Percentiles rank a stretch among this genome's conserved stretches.
Conservation (phyloP, 2,797 vertebrate species). For the Novumbra hubbsi region DNA sequence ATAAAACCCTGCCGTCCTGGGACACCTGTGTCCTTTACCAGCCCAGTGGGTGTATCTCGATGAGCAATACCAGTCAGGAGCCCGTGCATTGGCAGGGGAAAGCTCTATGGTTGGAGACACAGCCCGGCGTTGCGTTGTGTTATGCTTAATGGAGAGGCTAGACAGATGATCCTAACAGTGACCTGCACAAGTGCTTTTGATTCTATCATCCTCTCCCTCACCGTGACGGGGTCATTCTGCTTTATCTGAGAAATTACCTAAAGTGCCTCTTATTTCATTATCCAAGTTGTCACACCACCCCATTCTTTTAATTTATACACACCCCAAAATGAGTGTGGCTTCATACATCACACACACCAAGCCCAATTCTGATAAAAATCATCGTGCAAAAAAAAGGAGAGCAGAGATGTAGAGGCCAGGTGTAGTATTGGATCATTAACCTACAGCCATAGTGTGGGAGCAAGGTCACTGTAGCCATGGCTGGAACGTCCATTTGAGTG, state of each 20-base stretch:
- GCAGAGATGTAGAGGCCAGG: conserved; percentile 66
- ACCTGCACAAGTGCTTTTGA: conserved; percentile 85
- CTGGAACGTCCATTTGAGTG: conserved; percentile 47
- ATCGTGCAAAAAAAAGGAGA: conserved; percentile 65
- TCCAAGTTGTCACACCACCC: conserved; percentile 84
- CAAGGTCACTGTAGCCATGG: conserved; percentile 59
- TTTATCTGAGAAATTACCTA: conserved; percentile 95
- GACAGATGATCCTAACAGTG: conserved; percentile 87
- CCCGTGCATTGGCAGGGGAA: conserved; percentile 21
- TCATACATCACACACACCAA: conserved; percentile 82
- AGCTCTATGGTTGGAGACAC: conserved; percentile 54
- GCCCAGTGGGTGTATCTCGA: conserved; percentile 12
- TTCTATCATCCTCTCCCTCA: conserved; percentile 79
- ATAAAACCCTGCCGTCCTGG: too few relatives aligned
- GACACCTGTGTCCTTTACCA: neutral
- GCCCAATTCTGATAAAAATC: conserved; percentile 80
- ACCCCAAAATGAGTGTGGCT: conserved; percentile 78
- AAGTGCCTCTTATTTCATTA: conserved; percentile 98
- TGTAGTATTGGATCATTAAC: conserved; percentile 84
- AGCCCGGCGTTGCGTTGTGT: conserved; percentile 32
- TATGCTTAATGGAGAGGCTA: conserved; percentile 73
- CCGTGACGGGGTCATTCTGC: conserved; percentile 75
- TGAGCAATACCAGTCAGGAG: conserved; percentile 13
- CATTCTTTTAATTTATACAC: conserved; percentile 93
- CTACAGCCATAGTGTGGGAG: conserved; percentile 51